Evolutionary conservation across 2,113 vertebrate genomes (phyloP).

Genomic region (Oncorhynchus kisutch): DNA sequence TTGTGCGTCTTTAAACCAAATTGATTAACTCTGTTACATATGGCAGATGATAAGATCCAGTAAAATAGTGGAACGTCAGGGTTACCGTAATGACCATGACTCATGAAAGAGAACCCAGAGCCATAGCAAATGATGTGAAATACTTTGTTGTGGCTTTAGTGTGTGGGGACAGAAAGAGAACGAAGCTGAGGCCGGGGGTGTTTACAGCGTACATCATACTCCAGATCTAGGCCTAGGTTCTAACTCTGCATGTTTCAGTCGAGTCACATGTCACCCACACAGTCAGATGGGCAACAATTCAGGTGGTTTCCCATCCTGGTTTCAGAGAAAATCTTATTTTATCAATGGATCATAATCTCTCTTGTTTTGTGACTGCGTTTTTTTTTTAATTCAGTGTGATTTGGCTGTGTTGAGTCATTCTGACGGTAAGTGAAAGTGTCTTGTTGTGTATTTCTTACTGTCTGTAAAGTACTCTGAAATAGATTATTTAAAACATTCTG

Average conservation of each 20-base stretch:
- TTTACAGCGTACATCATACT: slow-evolving; percentile 33
- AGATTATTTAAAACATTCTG: background rate
- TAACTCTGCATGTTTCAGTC: background rate
- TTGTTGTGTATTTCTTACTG: too few relatives aligned
- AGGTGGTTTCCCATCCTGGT: slow-evolving; percentile 60
- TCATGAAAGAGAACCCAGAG: background rate
- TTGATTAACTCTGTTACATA: background rate
- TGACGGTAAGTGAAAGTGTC: background rate
- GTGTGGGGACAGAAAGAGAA: slow-evolving; percentile 33
- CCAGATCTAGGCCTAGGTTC: slow-evolving; percentile 34
- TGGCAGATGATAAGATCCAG: background rate
- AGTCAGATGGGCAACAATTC: background rate
- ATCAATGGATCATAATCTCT: slow-evolving; percentile 27
- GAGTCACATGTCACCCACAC: slow-evolving; percentile 35
- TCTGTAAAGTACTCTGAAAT: background rate
- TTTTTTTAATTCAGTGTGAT: slow-evolving; percentile 24
- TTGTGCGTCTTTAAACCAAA: background rate
- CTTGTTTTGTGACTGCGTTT: slow-evolving; percentile 12
- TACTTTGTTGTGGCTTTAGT: slow-evolving; percentile 61
- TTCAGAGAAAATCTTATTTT: slow-evolving; percentile 52
- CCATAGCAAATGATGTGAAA: slow-evolving; percentile 29
- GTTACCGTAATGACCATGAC: background rate
- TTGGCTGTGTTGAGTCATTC: background rate
- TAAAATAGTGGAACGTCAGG: background rate
- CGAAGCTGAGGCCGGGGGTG: background rate